These are phyloP conservation scores for Potamarius usumacintae DNA, from an alignment of 2,113 vertebrate species.

Conservation along the genomic window DNA sequence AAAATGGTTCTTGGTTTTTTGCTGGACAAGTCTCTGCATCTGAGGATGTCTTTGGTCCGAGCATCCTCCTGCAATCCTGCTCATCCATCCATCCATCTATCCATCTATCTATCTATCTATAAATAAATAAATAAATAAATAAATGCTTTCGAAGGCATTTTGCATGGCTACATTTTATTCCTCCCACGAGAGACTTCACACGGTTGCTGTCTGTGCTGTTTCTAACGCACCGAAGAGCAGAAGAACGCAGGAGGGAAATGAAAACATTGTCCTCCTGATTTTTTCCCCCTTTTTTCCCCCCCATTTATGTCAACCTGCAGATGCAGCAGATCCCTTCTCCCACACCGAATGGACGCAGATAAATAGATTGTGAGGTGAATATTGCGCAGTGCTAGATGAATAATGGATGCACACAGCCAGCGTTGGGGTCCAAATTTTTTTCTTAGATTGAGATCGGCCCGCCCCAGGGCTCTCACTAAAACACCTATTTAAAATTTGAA, in stretches of 20 bases:
- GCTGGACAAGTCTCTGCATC: not conserved
- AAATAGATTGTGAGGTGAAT: constrained; percentile 37
- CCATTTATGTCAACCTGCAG: constrained; percentile 47
- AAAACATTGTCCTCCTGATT: constrained; percentile 35
- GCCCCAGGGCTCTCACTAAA: constrained; percentile 3
- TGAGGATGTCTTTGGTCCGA: not conserved
- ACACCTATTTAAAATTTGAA: not conserved
- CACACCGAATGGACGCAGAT: constrained; percentile 43
- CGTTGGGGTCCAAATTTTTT: constrained; percentile 26
- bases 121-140: not conserved
- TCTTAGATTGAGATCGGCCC: constrained; percentile 41
- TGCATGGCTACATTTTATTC: constrained; percentile 22
- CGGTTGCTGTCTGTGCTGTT: constrained; percentile 18
- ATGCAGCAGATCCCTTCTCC: constrained; percentile 19
- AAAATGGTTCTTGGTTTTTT: not conserved
- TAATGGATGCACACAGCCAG: constrained; percentile 40
- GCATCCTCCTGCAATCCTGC: not conserved
- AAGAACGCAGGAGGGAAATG: constrained; percentile 40
- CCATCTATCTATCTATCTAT: no score
- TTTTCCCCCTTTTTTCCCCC: constrained; percentile 13
- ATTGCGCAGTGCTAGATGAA: constrained; percentile 31
- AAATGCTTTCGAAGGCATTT: constrained; percentile 25
- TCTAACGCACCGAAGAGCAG: constrained; percentile 33
- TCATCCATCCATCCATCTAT: no score
- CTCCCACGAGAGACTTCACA: constrained; percentile 23